Base-by-base conservation (phyloP, 2,113 vertebrate species). In the Pyrgilauda ruficollis region DNA sequence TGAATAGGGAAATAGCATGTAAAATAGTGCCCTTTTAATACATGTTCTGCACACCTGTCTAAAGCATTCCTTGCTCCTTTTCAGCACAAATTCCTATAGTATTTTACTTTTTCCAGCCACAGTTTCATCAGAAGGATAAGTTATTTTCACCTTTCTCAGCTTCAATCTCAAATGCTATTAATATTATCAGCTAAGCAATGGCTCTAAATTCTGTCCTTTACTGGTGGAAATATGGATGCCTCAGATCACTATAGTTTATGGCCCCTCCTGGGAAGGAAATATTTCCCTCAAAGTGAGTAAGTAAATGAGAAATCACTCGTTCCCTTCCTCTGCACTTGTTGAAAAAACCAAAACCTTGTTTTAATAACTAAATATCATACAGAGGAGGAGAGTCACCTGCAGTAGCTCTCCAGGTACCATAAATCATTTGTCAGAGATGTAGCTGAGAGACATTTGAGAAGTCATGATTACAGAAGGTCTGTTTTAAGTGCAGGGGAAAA, bases 141-240 rank as follows among this genome's bases (percentile, higher is more conserved):
- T 28, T 94, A 35, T 82, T 87, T 90, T 89, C 43, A 91, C 41
- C n/a, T 85, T 94, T 80, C 70, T 93, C 30, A 68, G 22, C 78
- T 94, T 91, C 84, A 44, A 5, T 93, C 66, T 96, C 44, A 79
- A 87, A 89, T 79, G 24, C 49, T 89, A 68, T 94, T 93, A 89
- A 79, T 93, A 89, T 90, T 77, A 74, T 79, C 63, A 88, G 59
- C 67, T 80, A 74, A 90, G 50, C 58, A 86, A 63, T 30, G 68
- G 55, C 47, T 93, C 67, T 84, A n/a, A 88, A 81, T 80, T 88
- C 72, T 69, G 70, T 93, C 67, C 53, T 84, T 73, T 87, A 47
- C 46, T 56, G 55, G 33, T 81, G 13, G 66, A 93, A 90, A 78
- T 87, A 70, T 28, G 78, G 63, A 83, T 13, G 20, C 24, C 77